phyloP scores from a whole-genome alignment of 1,140 invertebrate genomes.

The Listronotus oregonensis region DNA sequence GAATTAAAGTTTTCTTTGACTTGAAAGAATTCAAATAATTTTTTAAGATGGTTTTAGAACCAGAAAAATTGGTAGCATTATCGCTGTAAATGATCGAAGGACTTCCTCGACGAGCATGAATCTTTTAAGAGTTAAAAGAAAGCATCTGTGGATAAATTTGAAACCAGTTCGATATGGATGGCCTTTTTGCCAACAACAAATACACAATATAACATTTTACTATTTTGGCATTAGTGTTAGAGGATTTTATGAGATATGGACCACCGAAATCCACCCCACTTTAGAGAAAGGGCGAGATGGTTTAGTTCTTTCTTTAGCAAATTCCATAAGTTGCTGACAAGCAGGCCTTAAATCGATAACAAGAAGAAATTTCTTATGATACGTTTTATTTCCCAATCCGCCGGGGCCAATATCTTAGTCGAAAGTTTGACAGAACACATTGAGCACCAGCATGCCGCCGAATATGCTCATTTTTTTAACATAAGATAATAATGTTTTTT shows the following conservation, averaged over 20 bases:
- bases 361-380: constrained; percentile 22
- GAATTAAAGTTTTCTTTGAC: no score
- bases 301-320: constrained; percentile 12
- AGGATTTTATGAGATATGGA: constrained; percentile 25
- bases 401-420: constrained; percentile 31
- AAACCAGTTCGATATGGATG: constrained; percentile 56
- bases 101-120: no score
- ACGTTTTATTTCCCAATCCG: constrained; percentile 10
- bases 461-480: constrained; percentile 21
- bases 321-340: constrained; percentile 26
- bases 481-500: constrained; percentile 21
- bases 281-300: constrained; percentile 10
- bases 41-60: no score
- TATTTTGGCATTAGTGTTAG: constrained; percentile 16
- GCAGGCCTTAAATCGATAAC: constrained; percentile 18
- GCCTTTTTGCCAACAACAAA: constrained; percentile 56
- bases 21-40: no score
- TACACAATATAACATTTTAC: constrained; percentile 53
- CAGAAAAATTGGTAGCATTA: no score
- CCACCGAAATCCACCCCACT: constrained; percentile 35
- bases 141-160: constrained; percentile 49
- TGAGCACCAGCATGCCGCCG: constrained; percentile 24
- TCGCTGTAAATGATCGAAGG: no score
- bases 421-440: constrained; percentile 20
- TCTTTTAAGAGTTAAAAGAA: constrained; percentile 51